Base-by-base conservation (phyloP, 2,797 vertebrate species). In the Pseudomugil tenellus region DNA sequence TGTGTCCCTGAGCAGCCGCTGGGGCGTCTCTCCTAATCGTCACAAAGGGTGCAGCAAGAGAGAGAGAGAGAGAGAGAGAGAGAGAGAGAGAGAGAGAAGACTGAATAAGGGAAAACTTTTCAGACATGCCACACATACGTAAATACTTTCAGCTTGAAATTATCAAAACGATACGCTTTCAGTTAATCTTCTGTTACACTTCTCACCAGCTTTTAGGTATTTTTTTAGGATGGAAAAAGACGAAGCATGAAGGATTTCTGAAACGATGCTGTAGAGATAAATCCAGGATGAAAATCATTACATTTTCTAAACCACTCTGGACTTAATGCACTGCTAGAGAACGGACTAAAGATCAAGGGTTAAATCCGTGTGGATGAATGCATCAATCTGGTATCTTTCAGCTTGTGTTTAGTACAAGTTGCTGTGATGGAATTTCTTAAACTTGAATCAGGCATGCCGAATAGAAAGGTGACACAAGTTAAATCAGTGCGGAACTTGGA, bases 21-120 rank as follows among this genome's bases (percentile, higher is more conserved):
- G 88, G 64, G 85, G 82, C 39, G 63, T 57, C 84, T 93, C 91
- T 90, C 93, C 93, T 94, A 86, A n/a, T 10, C 26, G n/a, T n/a
- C 19, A n/a, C 37, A 35, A 29, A 76, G 5, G 14, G 32, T 2
- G 34, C 9, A 23, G 11, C 34, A 34, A 3, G 49, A 13, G 21
- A 63, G 13, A 58, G n/a, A 60, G 1, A 26, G n/a, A 3, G 49
- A 13, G 21, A 63, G 13, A 3, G 49, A 13, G 21, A 63, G 13
- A 3, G 49, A 13, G 21, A 63, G 13, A 3, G 49, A 13, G 21
- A 63, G 13, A 58, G n/a, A 60, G 1, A 26, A 12, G 52, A 71
- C 23, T 41, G 46, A 35, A 32, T 10, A 32, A 43, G 34, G 3
- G 21, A 9, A 4, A 7, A 0, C 25, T 12, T 58, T 34, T 53